Conservation (phyloP, 2,797 vertebrate genomes). For the Halcyon chelicuti region DNA sequence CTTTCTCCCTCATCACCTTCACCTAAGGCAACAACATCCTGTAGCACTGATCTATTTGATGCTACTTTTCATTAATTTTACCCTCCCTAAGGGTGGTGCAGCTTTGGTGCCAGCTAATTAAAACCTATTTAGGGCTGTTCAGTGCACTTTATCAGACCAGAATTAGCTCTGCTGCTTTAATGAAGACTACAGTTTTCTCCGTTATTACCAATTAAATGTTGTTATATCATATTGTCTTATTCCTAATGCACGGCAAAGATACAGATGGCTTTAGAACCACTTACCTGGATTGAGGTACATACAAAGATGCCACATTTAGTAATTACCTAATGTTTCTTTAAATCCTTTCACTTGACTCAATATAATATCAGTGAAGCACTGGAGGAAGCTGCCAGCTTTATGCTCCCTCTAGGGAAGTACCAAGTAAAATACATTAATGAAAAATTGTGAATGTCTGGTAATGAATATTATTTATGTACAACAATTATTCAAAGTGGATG, state of each 20-base stretch:
- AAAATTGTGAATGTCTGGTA: constrained; percentile 44
- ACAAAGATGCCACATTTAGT: not conserved
- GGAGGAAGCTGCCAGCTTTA: constrained; percentile 30
- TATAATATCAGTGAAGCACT: constrained; percentile 16
- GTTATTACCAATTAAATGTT: constrained; percentile 70
- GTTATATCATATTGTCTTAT: constrained; percentile 37
- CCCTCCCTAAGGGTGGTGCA: constrained; percentile 75
- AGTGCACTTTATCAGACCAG: constrained; percentile 73
- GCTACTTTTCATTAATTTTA: constrained; percentile 78
- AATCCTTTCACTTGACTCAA: constrained; percentile 22
- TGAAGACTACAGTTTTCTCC: constrained; percentile 63
- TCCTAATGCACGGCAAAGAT: constrained; percentile 31
- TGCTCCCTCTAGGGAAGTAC: constrained; percentile 48
- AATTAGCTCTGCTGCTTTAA: constrained; percentile 75
- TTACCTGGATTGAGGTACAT: constrained; percentile 24
- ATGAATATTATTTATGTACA: constrained; percentile 64
- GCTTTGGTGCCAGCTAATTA: constrained; percentile 79
- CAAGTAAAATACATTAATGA: constrained; percentile 63
- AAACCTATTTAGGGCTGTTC: constrained; percentile 76
- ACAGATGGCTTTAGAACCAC: not conserved
- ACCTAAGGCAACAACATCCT: constrained; percentile 61
- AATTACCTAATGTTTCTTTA: constrained; percentile 37
- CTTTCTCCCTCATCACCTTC: constrained; percentile 52
- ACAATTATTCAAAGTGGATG: constrained; percentile 56
- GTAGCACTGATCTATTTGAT: constrained; percentile 69